Evolutionary conservation across 2,888 invertebrate species (phyloP), one percentile per base, ranked within the genome.

Genomic region (Athalia cordata): DNA sequence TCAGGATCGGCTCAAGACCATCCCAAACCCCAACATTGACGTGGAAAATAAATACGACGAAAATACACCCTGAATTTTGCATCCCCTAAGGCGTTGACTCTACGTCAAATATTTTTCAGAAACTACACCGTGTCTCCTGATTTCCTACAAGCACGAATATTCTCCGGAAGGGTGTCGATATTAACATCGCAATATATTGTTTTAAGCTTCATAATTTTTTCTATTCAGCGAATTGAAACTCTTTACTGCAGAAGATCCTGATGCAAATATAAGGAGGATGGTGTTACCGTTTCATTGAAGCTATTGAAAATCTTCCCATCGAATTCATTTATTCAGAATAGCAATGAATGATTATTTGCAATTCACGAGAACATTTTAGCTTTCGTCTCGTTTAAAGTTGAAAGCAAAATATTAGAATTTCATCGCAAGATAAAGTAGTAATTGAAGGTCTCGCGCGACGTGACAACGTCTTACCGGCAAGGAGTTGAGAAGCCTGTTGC

Each of bases 401-500:
- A 29, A 29, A 29, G 29, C 29, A 29, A 29, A 2, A 29, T 2
- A 29, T 2, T 29, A 29, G 29, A 29, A 29, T 29, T 29, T 29
- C 29, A 29, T 29, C 2, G 29, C 29, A 29, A 29, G 29, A 29
- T 29, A 29, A 29, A 29, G 29, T 29, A 52, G 61, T 50, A 75
- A 75, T 62, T 75, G 75, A 49, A 62, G 49, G 50, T 75, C 75
- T 43, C 75, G 50, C 50, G 47, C 11, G 15, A 29, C 62, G 59
- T 72, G 72, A 59, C 57, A 57, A 45, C 64, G 72, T 72, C 72
- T 72, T 59, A 72, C 29, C 15, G 61, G 59, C 62, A 15, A 49
- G 64, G 50, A 64, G 62, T 64, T 62, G 75, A 75, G 75, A 50
- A 75, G 75, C 75, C 62, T 62, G 75, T 75, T 75, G 75, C 75